phyloP scores from a whole-genome alignment of 2,797 vertebrate species.

The Triplophysa bombifrons region DNA sequence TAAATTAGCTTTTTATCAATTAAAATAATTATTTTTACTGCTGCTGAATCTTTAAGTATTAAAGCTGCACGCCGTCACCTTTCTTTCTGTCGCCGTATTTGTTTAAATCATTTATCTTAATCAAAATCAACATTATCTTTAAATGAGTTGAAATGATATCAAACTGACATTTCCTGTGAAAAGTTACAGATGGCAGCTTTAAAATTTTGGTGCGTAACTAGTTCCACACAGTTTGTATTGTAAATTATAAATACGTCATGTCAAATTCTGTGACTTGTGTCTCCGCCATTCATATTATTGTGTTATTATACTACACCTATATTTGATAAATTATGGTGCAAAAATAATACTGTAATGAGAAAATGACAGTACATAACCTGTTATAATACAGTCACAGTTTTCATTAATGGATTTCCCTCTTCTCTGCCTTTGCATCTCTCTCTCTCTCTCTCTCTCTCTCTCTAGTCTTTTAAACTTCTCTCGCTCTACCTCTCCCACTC shows the following conservation, averaged over 20 bases:
- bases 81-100: too few relatives aligned
- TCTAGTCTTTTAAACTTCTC: slow-evolving; percentile 42
- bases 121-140: too few relatives aligned
- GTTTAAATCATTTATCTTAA: too few relatives aligned
- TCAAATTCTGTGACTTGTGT: not conserved
- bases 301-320: not conserved
- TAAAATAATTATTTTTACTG: slow-evolving; percentile 30
- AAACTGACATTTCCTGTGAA: too few relatives aligned
- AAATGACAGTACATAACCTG: slow-evolving; percentile 30
- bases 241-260: not conserved
- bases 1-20: slow-evolving; percentile 28
- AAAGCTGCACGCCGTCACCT: not conserved
- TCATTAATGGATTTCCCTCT: slow-evolving; percentile 28
- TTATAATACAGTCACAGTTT: slow-evolving; percentile 24
- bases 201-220: not conserved
- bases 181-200: too few relatives aligned
- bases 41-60: not conserved
- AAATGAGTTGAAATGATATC: too few relatives aligned
- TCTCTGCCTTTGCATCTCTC: slow-evolving; percentile 62
- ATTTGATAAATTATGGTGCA: slow-evolving; percentile 3
- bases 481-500: slow-evolving; percentile 22
- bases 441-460: slow-evolving; percentile 51
- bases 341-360: slow-evolving; percentile 24
- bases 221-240: not conserved
- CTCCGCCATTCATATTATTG: not conserved